These are phyloP conservation scores for Plagodis dolabraria DNA, from an alignment of 2,888 invertebrate species.

Conservation along the genomic window DNA sequence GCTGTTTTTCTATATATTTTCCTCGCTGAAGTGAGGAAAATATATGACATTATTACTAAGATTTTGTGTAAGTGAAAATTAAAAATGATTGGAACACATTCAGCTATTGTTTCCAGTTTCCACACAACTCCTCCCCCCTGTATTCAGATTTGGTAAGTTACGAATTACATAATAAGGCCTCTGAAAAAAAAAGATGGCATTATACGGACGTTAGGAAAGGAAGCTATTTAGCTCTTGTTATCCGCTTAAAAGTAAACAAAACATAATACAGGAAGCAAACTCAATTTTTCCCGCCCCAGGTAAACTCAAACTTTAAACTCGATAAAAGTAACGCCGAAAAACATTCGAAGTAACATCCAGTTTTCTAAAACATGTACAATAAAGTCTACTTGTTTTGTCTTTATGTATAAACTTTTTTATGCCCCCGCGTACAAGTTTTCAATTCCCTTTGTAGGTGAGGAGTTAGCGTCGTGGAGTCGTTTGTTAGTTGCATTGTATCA, in stretches of 20 bases:
- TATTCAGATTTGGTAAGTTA: too few relatives aligned
- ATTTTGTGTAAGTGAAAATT: too few relatives aligned
- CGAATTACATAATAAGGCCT: too few relatives aligned
- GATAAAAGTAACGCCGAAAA: constrained; percentile 20
- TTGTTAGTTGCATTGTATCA: neutral
- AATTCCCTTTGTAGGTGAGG: constrained; percentile 41
- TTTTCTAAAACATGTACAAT: constrained; percentile 29
- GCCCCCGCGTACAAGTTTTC: constrained; percentile 42
- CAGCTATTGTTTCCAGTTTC: too few relatives aligned
- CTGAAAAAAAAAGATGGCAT: too few relatives aligned
- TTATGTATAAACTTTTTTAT: constrained; percentile 46
- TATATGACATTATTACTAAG: too few relatives aligned
- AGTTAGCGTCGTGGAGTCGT: constrained; percentile 7
- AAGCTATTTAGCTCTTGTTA: too few relatives aligned
- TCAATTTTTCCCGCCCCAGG: constrained; percentile 12
- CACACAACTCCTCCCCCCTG: too few relatives aligned
- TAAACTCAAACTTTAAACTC: constrained; percentile 19
- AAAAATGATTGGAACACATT: too few relatives aligned
- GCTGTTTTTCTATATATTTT: too few relatives aligned
- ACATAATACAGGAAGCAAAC: neutral
- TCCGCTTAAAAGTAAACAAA: neutral
- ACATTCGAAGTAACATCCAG: constrained; percentile 5
- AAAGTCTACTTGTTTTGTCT: constrained; percentile 36
- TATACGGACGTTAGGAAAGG: too few relatives aligned
- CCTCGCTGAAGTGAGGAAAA: too few relatives aligned